These are phyloP conservation scores for Ochotona princeps DNA, from an alignment of 2,113 vertebrate genomes.

Conservation along the genomic window DNA sequence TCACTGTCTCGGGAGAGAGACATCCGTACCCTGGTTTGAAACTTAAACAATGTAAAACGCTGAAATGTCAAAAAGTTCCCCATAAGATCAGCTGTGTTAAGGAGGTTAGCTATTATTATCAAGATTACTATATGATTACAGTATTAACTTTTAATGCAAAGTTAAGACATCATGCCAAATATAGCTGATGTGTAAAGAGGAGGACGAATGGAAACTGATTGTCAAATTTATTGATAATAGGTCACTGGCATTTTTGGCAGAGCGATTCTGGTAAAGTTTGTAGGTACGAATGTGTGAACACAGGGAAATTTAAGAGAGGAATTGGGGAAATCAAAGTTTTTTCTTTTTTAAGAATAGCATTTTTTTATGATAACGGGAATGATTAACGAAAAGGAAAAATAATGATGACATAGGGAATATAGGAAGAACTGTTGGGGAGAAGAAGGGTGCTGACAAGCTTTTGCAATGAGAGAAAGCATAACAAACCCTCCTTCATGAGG, in stretches of 20 bases:
- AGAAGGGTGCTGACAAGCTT: neutral
- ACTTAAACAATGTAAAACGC: neutral
- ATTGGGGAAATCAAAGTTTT: neutral
- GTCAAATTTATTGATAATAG: neutral
- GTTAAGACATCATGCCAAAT: neutral
- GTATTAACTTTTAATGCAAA: neutral
- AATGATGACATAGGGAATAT: neutral
- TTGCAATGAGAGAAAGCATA: neutral
- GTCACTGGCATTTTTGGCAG: neutral
- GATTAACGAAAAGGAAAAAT: constrained; percentile 10
- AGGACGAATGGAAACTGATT: neutral
- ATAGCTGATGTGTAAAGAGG: neutral
- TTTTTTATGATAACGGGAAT: neutral
- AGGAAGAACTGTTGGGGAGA: neutral
- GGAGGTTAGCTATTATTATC: too few species aligned
- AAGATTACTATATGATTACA: too few species aligned
- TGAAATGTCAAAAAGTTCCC: neutral
- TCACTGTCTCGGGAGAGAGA: neutral
- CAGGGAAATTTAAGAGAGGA: neutral
- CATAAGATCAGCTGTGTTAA: too few species aligned
- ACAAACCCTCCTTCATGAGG: neutral
- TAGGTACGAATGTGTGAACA: neutral
- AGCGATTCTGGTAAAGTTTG: neutral
- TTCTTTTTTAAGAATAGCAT: neutral
- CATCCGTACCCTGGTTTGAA: neutral